Conservation (phyloP, 2,797 vertebrate species). For the Sarcophilus harrisii region DNA sequence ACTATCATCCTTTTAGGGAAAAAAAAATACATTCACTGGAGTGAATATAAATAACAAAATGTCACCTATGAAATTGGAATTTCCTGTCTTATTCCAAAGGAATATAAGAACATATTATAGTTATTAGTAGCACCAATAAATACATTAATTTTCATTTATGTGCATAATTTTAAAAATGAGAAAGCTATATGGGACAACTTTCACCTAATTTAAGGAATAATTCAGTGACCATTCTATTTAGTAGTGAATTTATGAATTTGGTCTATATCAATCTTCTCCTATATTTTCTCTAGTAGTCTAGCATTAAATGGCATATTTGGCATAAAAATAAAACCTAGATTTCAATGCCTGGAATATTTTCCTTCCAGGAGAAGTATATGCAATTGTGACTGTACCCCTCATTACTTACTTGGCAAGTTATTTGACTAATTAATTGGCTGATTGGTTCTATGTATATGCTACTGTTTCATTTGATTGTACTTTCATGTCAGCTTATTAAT, state of each 20-base stretch:
- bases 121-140: background rate
- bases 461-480: background rate
- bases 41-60: background rate
- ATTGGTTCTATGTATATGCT: conserved; percentile 31
- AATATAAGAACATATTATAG: background rate
- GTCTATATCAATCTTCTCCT: conserved; percentile 31
- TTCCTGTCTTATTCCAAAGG: background rate
- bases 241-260: conserved; percentile 28
- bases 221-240: background rate
- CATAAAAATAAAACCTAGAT: conserved; percentile 37
- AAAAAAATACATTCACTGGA: background rate
- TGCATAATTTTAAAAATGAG: background rate
- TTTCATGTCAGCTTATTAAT: conserved; percentile 31
- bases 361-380: conserved; percentile 40
- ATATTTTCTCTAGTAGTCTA: conserved; percentile 47
- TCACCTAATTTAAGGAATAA: conserved; percentile 26
- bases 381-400: background rate
- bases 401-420: conserved; percentile 26
- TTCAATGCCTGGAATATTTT: conserved; percentile 60
- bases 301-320: conserved; percentile 34
- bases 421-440: conserved; percentile 53
- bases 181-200: background rate
- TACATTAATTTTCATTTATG: background rate
- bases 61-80: background rate
- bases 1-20: background rate